Base-by-base conservation (phyloP, 2,888 invertebrate species). In the Slavum lentiscoides region DNA sequence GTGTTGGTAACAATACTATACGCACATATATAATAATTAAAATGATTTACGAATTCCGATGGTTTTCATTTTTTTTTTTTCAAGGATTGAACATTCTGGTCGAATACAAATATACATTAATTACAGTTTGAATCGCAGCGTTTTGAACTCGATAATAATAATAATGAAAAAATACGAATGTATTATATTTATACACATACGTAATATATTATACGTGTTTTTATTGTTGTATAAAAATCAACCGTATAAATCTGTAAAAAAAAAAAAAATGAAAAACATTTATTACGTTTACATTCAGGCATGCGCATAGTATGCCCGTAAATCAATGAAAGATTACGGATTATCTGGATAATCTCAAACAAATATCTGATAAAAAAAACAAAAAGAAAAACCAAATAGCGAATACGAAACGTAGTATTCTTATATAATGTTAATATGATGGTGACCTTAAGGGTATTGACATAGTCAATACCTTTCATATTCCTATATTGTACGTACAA, bases 61-160 rank as follows among this genome's bases (percentile, higher is more conserved):
- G 58, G 53, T 59, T 72, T 58, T 49, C 17, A 43, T 67, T 68
- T 69, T 69, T 3, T 68, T 59, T 49, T 49, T 49, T n/a, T 0
- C 13, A 17, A 62, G 73, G 13, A 43, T 73, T 19, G 19, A n/a
- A 37, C 15, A 23, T 72, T 43, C 9, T 5, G 59, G 30, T 30
- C n/a, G 15, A 3, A 49, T 62, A 62, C 30, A 49, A 73, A 30
- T 62, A 53, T 9, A 62, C 30, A 73, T 62, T 62, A 62, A 62
- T 62, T 73, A 62, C 49, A 49, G 23, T 73, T 62, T 62, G 62
- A 49, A 62, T 19, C 49, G 13, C 58, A 19, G 7, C 30, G 9
- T 62, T 70, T 62, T 73, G 30, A n/a, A 62, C 53, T 62, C 11
- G 30, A 73, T 73, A 61, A 23, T 73, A 61, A 73, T 39, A 59